Evolutionary conservation across 2,888 invertebrate genomes (phyloP).

Genomic region (Drosophila putrida): DNA sequence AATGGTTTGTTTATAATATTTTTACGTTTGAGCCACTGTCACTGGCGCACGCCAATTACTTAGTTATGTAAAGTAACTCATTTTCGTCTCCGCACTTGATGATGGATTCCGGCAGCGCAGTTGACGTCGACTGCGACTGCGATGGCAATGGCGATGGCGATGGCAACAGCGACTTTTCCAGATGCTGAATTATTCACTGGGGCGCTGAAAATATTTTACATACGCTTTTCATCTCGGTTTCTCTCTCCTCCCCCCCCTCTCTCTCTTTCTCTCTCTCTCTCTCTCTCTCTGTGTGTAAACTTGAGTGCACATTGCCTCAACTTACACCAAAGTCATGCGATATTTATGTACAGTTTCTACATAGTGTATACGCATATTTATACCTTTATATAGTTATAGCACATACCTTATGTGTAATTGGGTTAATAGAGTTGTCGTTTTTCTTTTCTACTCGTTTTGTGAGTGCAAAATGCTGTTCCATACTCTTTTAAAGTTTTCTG

Average conservation of each 20-base stretch:
- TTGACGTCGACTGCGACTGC: neutral
- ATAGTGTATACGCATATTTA: conserved; percentile 31
- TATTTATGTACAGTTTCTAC: conserved; percentile 64
- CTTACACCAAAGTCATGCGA: conserved; percentile 69
- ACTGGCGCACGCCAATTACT: conserved; percentile 72
- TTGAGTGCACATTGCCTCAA: conserved; percentile 67
- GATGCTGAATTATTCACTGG: conserved; percentile 69
- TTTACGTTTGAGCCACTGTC: conserved; percentile 73
- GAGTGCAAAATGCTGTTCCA: conserved; percentile 69
- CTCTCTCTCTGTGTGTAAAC: conserved; percentile 38
- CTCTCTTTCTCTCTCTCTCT: neutral
- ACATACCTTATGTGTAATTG: conserved; percentile 16
- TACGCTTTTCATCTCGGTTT: conserved; percentile 59
- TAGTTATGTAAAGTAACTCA: conserved; percentile 80
- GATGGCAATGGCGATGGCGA: neutral
- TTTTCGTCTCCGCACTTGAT: conserved; percentile 62
- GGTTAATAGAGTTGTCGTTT: conserved; percentile 21
- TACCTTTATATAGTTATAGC: conserved; percentile 10
- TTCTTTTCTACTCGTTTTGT: conserved; percentile 14
- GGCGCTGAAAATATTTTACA: conserved; percentile 75
- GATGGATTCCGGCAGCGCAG: conserved; percentile 1
- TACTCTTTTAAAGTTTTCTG: neutral
- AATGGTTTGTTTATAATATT: conserved; percentile 82
- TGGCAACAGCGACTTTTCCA: conserved; percentile 4
- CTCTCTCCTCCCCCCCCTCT: neutral